Evolutionary conservation across 2,113 vertebrate species (phyloP), one percentile per base, ranked within the genome.

Genomic region (Plotosus lineatus): DNA sequence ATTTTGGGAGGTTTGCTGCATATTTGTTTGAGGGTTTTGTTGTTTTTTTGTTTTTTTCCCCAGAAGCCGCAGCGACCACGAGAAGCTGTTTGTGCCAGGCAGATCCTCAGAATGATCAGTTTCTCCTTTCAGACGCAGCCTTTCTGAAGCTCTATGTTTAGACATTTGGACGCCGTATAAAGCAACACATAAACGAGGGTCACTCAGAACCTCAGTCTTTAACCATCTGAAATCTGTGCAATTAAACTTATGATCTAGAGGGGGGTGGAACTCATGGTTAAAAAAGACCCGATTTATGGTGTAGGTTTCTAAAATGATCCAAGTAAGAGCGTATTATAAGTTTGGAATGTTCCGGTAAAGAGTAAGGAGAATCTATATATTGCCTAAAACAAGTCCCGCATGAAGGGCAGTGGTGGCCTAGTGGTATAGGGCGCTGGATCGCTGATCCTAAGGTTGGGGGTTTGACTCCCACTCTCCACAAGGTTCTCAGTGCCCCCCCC

Each of bases 31-130:
- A 72, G 31, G 6, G 19, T 11, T 2, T 72, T 51, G 44, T n/a
- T n/a, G n/a, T n/a, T n/a, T n/a, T n/a, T n/a, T n/a, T n/a, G n/a
- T n/a, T n/a, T n/a, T n/a, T 28, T 17, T 40, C n/a, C 10, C 38
- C 23, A 68, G 33, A 76, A 51, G 23, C 56, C 53, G 31, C 11
- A 44, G 48, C 48, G 38, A 73, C 36, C 46, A 8, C 44, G 42
- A 63, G 56, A 44, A 77, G 36, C 10, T 23, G 40, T 73, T 55
- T 65, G 63, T 21, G 33, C 19, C 42, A 58, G 36, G n/a, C 42
- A 40, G 6, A 28, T 69, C n/a, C 40, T 44, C 40, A 46, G n/a
- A 76, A 80, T 42, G 17, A 84, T 71, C 51, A 44, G 26, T 63
- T 76, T 33, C 72, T 77, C 17, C 21, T 26, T 76, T 77, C 77